Evolutionary conservation across 2,888 invertebrate species (phyloP).

Genomic region (Drosophila phalerata): DNA sequence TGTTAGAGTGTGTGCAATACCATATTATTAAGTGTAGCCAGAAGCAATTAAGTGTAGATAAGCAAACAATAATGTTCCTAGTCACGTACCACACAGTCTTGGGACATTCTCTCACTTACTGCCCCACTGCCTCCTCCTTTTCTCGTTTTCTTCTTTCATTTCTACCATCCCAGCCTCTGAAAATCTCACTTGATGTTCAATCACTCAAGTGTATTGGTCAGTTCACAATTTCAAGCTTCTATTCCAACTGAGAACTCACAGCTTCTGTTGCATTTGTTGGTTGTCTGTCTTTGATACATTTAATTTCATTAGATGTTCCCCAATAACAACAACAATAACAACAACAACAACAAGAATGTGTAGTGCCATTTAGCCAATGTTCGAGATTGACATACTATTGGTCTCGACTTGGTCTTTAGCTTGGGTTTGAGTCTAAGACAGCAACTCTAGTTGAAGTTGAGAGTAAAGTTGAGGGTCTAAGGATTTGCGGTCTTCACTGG

Average conservation of each 20-base stretch:
- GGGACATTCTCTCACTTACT: slow-evolving; percentile 65
- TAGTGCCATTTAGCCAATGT: slow-evolving; percentile 34
- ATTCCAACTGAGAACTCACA: slow-evolving; percentile 1
- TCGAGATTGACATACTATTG: slow-evolving; percentile 22
- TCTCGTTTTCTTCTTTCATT: neutral
- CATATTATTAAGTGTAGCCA: slow-evolving; percentile 84
- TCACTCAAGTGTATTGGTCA: slow-evolving; percentile 69
- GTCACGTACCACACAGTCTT: slow-evolving; percentile 76
- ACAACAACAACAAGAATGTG: slow-evolving; percentile 30
- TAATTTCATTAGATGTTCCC: slow-evolving; percentile 60
- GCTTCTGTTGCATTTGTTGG: slow-evolving; percentile 17
- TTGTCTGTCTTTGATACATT: slow-evolving; percentile 64
- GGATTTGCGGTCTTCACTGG: neutral
- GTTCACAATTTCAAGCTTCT: slow-evolving; percentile 33
- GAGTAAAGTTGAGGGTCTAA: slow-evolving; percentile 2
- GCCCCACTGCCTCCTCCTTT: neutral
- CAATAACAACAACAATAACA: slow-evolving; percentile 34
- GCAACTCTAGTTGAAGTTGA: neutral
- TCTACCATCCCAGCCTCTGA: slow-evolving; percentile 14
- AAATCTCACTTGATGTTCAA: slow-evolving; percentile 50
- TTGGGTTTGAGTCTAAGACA: neutral
- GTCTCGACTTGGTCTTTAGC: neutral
- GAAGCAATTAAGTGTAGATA: slow-evolving; percentile 84
- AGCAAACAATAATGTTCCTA: slow-evolving; percentile 83
- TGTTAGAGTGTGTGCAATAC: slow-evolving; percentile 49